Evolutionary conservation across 92 coral and sea anemone genomes (phyloP), one percentile per base, ranked within the genome.

Genomic region (Nematostella vectensis): DNA sequence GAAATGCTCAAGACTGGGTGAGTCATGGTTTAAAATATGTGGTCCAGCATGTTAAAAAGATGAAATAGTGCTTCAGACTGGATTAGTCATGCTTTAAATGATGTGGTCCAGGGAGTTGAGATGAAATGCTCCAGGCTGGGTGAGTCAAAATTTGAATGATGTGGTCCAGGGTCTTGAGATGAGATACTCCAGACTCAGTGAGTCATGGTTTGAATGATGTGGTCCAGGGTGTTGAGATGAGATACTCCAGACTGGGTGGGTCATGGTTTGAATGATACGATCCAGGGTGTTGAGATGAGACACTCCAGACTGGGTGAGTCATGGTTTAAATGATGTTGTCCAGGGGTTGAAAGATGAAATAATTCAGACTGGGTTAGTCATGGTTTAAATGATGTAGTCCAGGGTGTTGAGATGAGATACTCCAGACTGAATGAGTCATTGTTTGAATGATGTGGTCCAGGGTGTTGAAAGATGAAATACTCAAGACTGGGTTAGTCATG

Each of bases 241-340:
- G 71, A 55, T 89, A 89, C 56, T 89, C 97, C 0, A 89, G 85
- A 50, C 71, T 89, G 45, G 97, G 97, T 89, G 23, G 27, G 89
- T 51, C 13, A n/a, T n/a, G n/a, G 25, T 12, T 11, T 1, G 4
- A 20, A 44, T 1, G 15, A 12, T 4, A 44, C 4, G 0, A 20
- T 12, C 65, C 76, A 95, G 42, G 80, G 89, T 11, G 97, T 89
- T 22, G 95, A 89, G 57, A 89, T 85, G 70, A 81, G 71, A 55
- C 85, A 89, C 56, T 89, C 97, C 0, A 89, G 85, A 50, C 71
- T 89, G 45, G 97, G 97, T 89, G 23, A 31, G 89, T 51, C 13
- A n/a, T n/a, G n/a, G 25, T 12, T 11, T 1, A 4, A 20, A 44
- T 3, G 16, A 16, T 1, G 15, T 4, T 4, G 21, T 3, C 0